Evolutionary conservation across 2,797 vertebrate genomes (phyloP).

Genomic region (Lophius americanus): DNA sequence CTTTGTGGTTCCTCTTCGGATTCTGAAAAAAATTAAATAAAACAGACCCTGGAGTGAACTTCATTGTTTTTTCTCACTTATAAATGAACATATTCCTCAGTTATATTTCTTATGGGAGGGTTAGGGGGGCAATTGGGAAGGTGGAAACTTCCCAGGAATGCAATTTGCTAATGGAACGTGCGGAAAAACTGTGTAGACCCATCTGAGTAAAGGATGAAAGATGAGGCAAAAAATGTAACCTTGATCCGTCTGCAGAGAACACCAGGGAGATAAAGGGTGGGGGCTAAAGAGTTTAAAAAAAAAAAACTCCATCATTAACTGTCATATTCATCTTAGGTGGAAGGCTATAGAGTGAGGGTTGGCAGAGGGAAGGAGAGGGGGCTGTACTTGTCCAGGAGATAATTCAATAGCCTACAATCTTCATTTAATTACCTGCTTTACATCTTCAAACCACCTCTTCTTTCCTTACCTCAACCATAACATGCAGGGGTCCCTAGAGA

Average conservation of each 20-base stretch:
- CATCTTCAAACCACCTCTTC: conserved; percentile 27
- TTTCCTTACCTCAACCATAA: conserved; percentile 35
- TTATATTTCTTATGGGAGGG: conserved; percentile 70
- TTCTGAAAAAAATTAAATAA: conserved; percentile 52
- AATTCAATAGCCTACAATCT: conserved; percentile 75
- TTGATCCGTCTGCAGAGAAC: conserved; percentile 48
- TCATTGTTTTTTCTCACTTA: conserved; percentile 68
- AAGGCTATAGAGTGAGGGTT: conserved; percentile 32
- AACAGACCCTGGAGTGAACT: conserved; percentile 53
- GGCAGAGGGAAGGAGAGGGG: conserved; percentile 20
- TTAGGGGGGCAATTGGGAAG: conserved; percentile 41
- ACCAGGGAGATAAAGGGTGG: conserved; percentile 51
- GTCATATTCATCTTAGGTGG: conserved; percentile 69
- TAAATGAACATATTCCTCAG: conserved; percentile 65
- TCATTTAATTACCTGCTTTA: conserved; percentile 77
- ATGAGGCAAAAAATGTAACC: conserved; percentile 25
- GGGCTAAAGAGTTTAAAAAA: conserved; percentile 58
- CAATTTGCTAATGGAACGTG: conserved; percentile 83
- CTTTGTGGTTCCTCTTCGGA: conserved; percentile 27
- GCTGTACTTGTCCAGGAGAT: conserved; percentile 60
- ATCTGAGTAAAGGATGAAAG: conserved; percentile 46
- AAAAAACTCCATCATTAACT: conserved; percentile 75
- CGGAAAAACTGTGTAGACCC: conserved; percentile 61
- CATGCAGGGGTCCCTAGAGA: conserved; percentile 63
- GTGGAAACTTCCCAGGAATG: conserved; percentile 42